Conservation (phyloP, 2,888 invertebrate genomes). For the Chouioia cunea region DNA sequence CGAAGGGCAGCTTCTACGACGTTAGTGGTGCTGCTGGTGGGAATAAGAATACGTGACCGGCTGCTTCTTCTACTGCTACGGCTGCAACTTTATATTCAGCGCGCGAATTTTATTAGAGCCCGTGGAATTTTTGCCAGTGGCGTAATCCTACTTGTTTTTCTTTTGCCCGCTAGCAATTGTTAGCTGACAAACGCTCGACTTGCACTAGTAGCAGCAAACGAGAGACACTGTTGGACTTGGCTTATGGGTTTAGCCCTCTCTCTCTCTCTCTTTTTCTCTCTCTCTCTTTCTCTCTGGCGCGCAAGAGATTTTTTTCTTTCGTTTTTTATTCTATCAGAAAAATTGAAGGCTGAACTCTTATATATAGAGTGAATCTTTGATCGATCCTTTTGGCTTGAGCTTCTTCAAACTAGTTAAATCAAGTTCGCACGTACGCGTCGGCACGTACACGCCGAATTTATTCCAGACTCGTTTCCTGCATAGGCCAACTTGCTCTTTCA, state of each 20-base stretch:
- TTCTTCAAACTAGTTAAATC: conserved; percentile 51
- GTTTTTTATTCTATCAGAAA: no score
- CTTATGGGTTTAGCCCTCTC: background rate
- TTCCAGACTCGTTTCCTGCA: conserved; percentile 58
- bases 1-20: no score
- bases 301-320: no score
- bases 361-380: no score
- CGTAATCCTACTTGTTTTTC: conserved; percentile 15
- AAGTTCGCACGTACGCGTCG: conserved; percentile 58
- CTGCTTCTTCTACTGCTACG: background rate
- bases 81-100: conserved; percentile 50
- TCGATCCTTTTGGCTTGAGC: conserved; percentile 1
- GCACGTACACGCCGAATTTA: conserved; percentile 64
- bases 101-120: conserved; percentile 54
- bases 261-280: background rate
- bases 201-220: no score
- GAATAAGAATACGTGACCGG: conserved; percentile 30
- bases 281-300: background rate
- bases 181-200: conserved; percentile 30
- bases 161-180: no score
- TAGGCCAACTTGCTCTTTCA: no score
- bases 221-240: background rate
- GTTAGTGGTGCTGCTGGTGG: background rate
- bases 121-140: conserved; percentile 46
- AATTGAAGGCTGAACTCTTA: no score